Conservation (phyloP, 2,113 vertebrate genomes). For the Heloderma charlesbogerti region DNA sequence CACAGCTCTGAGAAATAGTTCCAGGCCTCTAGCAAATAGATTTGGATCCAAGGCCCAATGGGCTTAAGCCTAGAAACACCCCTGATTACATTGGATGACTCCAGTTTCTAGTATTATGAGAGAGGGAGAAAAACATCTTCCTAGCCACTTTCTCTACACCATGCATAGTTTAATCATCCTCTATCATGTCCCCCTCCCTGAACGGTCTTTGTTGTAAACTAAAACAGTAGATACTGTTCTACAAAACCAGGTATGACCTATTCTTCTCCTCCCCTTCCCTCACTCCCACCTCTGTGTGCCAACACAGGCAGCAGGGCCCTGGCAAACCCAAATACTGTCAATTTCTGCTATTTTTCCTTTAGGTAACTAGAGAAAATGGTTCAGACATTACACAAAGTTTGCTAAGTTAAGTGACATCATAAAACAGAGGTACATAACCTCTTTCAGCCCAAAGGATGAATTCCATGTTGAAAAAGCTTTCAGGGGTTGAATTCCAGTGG, state of each 20-base stretch:
- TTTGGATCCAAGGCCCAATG: no score
- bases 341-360: neutral
- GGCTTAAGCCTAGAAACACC: no score
- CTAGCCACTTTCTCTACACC: neutral
- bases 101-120: neutral
- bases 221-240: neutral
- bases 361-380: neutral
- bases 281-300: neutral
- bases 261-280: neutral
- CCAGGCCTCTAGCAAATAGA: no score
- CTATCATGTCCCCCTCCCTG: neutral
- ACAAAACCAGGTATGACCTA: no score
- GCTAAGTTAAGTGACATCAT: neutral
- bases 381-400: neutral
- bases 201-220: neutral
- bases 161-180: neutral
- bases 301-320: no score
- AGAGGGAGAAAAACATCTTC: neutral
- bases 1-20: no score
- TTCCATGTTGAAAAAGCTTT: no score
- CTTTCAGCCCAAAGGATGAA: neutral
- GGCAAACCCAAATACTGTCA: neutral
- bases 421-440: no score
- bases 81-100: neutral
- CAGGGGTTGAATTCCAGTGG: no score